A percentile compares a stretch with the other conserved stretches of the same genome.
phyloP scores from a whole-genome alignment of 2,888 invertebrate species.

The Pantelozetes paolii region DNA sequence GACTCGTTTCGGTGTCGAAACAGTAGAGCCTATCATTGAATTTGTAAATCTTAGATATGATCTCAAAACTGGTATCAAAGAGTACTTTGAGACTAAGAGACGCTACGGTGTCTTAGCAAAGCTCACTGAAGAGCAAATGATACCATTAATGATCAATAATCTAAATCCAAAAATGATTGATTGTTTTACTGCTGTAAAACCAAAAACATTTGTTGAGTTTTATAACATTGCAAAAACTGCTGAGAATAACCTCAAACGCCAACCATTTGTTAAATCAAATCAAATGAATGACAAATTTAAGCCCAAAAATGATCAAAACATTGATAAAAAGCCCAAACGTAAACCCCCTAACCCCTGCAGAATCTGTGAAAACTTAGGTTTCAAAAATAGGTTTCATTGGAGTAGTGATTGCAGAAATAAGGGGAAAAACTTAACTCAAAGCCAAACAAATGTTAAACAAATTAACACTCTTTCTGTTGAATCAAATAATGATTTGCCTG shows the following conservation, averaged over 20 bases:
- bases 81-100: conserved; percentile 31
- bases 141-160: conserved; percentile 23
- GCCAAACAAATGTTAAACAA: neutral
- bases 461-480: neutral
- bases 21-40: conserved; percentile 35
- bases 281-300: neutral
- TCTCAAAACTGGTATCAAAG: neutral
- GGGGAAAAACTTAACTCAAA: neutral
- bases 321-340: neutral
- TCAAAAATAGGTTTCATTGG: conserved; percentile 17
- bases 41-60: conserved; percentile 13
- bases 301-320: neutral
- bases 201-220: conserved; percentile 30
- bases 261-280: neutral
- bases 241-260: conserved; percentile 1
- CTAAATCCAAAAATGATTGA: neutral
- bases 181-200: neutral
- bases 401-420: neutral
- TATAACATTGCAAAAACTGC: conserved; percentile 20
- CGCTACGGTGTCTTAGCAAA: neutral
- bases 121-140: conserved; percentile 15
- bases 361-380: conserved; percentile 18
- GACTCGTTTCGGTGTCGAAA: neutral
- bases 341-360: neutral
- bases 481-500: neutral